Conservation (phyloP, 2,113 vertebrate genomes). For the Elephantulus edwardii region DNA sequence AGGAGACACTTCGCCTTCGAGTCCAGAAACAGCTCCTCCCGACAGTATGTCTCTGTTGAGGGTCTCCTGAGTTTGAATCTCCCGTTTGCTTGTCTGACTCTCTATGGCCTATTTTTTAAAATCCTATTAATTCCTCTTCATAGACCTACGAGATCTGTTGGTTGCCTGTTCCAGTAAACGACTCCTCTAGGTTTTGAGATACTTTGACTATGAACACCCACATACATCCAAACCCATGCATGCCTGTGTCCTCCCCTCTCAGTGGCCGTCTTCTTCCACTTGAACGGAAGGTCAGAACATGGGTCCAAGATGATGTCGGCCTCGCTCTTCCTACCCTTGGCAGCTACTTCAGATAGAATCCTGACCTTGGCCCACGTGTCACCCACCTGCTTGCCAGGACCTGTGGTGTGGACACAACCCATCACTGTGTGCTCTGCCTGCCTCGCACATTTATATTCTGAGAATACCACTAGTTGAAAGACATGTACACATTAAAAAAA, state of each 20-base stretch:
- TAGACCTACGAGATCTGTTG: not conserved
- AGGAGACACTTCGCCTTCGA: not conserved
- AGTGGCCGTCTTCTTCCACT: too few relatives aligned
- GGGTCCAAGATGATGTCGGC: accelerated
- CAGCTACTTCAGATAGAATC: too few relatives aligned
- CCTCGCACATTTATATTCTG: accelerated
- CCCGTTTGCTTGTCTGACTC: too few relatives aligned
- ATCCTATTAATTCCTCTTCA: not conserved
- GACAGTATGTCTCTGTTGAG: not conserved
- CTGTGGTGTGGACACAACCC: not conserved
- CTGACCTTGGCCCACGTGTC: not conserved
- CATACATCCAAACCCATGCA: not conserved
- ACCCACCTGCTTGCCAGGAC: not conserved
- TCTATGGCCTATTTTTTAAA: accelerated
- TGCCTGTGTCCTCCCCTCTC: too few relatives aligned
- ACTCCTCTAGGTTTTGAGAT: not conserved
- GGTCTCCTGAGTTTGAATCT: too few relatives aligned
- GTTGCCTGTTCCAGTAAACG: not conserved
- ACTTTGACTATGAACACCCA: not conserved
- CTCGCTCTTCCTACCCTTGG: too few relatives aligned
- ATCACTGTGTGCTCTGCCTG: not conserved
- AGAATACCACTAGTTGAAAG: not conserved
- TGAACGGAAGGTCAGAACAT: too few relatives aligned
- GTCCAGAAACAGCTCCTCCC: not conserved
- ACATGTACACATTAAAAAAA: not conserved